Conservation (phyloP, 1,140 invertebrate species). For the Popillia japonica region DNA sequence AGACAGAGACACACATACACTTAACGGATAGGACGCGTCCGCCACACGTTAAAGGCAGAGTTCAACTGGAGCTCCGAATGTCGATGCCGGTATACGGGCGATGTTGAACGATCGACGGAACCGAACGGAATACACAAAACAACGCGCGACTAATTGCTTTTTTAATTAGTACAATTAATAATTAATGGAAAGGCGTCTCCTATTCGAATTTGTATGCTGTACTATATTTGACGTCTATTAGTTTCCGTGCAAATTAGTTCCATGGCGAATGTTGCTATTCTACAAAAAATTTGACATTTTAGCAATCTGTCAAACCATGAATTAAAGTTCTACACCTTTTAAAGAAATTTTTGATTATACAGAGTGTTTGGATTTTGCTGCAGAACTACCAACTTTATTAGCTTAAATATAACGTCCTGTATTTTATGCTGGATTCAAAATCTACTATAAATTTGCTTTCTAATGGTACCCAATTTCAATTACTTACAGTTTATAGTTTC, state of each 20-base stretch:
- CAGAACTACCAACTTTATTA: no score
- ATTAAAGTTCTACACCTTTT: no score
- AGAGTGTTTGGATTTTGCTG: no score
- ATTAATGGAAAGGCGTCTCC: not conserved
- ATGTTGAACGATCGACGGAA: slow-evolving; percentile 1
- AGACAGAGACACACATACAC: slow-evolving; percentile 5
- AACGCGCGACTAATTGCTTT: slow-evolving; percentile 4
- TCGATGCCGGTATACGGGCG: slow-evolving; percentile 4
- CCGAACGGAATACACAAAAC: slow-evolving; percentile 16
- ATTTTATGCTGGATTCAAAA: no score
- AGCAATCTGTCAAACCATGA: no score
- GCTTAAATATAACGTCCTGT: no score
- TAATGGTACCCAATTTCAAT: no score
- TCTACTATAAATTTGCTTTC: no score
- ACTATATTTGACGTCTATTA: slow-evolving; percentile 5
- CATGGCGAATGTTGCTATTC: no score
- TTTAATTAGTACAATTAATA: slow-evolving; percentile 30
- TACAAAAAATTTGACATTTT: no score
- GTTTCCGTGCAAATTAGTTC: not conserved
- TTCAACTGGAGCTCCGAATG: slow-evolving; percentile 10
- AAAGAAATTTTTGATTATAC: no score
- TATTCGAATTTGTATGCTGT: not conserved
- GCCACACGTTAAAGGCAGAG: slow-evolving; percentile 14
- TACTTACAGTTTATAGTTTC: no score
- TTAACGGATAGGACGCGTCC: not conserved